phyloP scores from a whole-genome alignment of 2,888 invertebrate genomes.

The Cephus sareptanus region DNA sequence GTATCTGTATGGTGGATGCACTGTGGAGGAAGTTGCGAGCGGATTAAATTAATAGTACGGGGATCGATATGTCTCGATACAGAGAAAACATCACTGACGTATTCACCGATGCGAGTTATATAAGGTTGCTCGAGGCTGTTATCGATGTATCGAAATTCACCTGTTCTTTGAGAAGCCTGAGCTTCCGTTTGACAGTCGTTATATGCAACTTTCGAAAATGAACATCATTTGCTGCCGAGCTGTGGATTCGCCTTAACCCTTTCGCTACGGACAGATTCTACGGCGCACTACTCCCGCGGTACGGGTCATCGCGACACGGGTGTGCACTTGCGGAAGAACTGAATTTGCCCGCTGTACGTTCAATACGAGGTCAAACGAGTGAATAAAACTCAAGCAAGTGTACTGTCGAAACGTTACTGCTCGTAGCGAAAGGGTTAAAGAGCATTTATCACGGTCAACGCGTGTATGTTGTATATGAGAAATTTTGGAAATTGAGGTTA shows the following conservation, averaged over 20 bases:
- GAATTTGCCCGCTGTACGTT: too few relatives aligned
- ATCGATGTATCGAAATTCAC: not conserved
- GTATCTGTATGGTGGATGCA: not conserved
- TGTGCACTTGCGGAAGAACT: too few relatives aligned
- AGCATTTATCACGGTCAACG: not conserved
- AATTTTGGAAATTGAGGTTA: not conserved
- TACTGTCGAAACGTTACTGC: too few relatives aligned
- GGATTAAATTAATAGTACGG: conserved; percentile 9
- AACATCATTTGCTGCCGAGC: not conserved
- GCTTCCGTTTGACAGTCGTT: not conserved
- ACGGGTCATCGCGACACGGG: too few relatives aligned
- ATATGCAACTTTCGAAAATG: not conserved
- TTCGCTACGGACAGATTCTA: too few relatives aligned
- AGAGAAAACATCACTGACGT: not conserved
- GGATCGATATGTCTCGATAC: not conserved
- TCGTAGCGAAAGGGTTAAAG: too few relatives aligned
- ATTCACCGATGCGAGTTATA: not conserved
- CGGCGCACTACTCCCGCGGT: too few relatives aligned
- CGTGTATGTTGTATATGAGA: not conserved
- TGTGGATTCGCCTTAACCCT: not conserved
- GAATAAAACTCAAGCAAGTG: too few relatives aligned
- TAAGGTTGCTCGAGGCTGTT: not conserved
- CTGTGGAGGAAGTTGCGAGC: conserved; percentile 6
- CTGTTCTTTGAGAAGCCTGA: not conserved
- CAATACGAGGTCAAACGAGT: too few relatives aligned